Conservation (phyloP, 2,888 invertebrate species). For the Anoplius nigerrimus region DNA sequence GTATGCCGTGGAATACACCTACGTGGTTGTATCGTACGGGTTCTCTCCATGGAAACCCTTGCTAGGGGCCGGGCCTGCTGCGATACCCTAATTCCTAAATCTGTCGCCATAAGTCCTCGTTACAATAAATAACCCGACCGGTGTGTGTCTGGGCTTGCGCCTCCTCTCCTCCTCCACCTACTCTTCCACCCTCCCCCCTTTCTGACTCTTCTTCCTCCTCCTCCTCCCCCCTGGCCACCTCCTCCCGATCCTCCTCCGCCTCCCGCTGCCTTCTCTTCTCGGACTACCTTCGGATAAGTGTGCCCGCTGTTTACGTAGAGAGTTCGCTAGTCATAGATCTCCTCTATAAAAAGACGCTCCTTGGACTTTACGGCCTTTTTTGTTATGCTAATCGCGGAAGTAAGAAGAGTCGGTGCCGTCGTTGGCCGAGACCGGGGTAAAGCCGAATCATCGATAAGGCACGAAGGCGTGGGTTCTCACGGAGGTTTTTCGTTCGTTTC, state of each 20-base stretch:
- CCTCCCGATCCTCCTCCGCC: conserved; percentile 27
- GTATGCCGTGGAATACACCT: conserved; percentile 60
- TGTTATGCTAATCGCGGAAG: conserved; percentile 3
- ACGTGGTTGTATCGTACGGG: conserved; percentile 60
- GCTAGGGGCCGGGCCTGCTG: conserved; percentile 70
- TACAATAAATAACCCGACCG: conserved; percentile 74
- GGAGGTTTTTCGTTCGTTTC: background rate
- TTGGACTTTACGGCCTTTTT: conserved; percentile 2
- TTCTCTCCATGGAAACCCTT: conserved; percentile 68
- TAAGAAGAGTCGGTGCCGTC: background rate
- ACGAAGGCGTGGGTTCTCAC: too few relatives aligned
- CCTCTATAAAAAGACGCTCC: conserved; percentile 35
- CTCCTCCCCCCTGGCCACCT: conserved; percentile 29
- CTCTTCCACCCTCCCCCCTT: conserved; percentile 12
- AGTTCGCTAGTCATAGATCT: conserved; percentile 31
- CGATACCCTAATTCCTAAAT: conserved; percentile 76
- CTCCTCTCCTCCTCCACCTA: conserved; percentile 48
- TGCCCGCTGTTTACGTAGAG: conserved; percentile 28
- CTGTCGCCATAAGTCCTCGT: conserved; percentile 76
- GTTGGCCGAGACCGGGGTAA: background rate
- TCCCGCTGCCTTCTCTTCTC: conserved; percentile 39
- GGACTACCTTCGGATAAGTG: conserved; percentile 48
- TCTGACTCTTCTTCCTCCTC: conserved; percentile 34
- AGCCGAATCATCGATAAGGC: too few relatives aligned
- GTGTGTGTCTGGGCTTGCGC: conserved; percentile 59